Evolutionary conservation across 2,797 vertebrate genomes (phyloP).

Genomic region (Ceryle rudis): DNA sequence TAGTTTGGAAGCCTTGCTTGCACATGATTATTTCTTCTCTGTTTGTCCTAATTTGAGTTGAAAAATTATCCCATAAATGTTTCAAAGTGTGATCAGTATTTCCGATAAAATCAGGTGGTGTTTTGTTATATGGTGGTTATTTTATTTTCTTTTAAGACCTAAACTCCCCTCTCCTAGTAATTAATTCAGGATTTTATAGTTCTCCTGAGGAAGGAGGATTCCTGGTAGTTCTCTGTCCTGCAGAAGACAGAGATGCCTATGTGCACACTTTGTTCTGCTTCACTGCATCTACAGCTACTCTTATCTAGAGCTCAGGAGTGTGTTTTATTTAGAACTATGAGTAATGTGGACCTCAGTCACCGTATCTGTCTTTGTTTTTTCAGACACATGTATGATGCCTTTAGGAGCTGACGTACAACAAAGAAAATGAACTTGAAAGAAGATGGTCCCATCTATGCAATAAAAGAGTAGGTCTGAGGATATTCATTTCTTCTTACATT

Average conservation of each 20-base stretch:
- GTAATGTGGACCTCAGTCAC: not conserved
- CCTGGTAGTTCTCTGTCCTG: not conserved
- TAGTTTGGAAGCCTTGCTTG: not conserved
- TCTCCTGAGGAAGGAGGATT: not conserved
- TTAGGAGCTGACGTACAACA: not conserved
- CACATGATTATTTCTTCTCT: not conserved
- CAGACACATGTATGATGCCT: not conserved
- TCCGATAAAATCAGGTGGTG: not conserved
- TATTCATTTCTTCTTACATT: not conserved
- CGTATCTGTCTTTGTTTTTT: not conserved
- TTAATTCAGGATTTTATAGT: not conserved
- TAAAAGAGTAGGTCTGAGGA: not conserved
- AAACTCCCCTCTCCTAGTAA: not conserved
- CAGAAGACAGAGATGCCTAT: not conserved
- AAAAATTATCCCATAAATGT: not conserved
- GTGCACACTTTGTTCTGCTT: not conserved
- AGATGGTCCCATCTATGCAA: not conserved
- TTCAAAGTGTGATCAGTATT: not conserved
- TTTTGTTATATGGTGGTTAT: not conserved
- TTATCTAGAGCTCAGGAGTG: not conserved
- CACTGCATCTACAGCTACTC: not conserved
- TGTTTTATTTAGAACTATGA: not conserved
- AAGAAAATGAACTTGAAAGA: conserved; percentile 1
- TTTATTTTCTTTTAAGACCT: conserved; percentile 9
- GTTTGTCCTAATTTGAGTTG: not conserved